Evolutionary conservation across 2,888 invertebrate genomes (phyloP), one percentile per base, ranked within the genome.

Genomic region (Erebia aethiops): DNA sequence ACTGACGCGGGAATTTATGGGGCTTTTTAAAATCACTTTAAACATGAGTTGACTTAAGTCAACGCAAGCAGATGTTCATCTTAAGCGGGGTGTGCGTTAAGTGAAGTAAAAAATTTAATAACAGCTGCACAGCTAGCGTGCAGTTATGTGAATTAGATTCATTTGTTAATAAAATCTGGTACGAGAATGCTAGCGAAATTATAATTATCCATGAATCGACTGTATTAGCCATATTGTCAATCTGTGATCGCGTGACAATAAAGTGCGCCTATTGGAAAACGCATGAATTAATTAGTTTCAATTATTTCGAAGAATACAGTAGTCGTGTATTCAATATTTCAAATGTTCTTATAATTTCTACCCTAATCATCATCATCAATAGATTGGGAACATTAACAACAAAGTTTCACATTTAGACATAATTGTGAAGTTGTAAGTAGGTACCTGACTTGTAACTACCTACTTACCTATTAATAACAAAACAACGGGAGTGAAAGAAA

Each of bases 41-140:
- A 74, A 43, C 54, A 35, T 16, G 65, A 49, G 52, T 16, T 3
- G 54, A 54, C 49, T 56, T 77, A 77, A 79, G 77, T 76, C 80
- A 72, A 75, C 77, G 77, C 73, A 78, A 82, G 87, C 90, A 90
- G 89, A 88, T 90, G 90, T 84, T 82, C 83, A 76, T 82, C 78
- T 81, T 83, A 79, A 80, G 82, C 81, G 77, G 80, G 81, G 78
- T 82, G 80, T 77, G 78, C 78, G 80, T 80, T 80, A 83, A 83
- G 82, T 84, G 78, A 85, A 77, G 78, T 75, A 78, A 81, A 82
- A 83, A 83, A 79, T 78, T 77, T 69, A 67, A 69, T 77, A 57
- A 75, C 84, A 83, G 77, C 80, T 80, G 80, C 77, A 71, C 64
- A 74, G 69, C 4, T 79, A 76, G 79, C 79, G 79, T 77, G 76